A percentile compares a stretch with the other conserved stretches of the same genome.
phyloP scores from a whole-genome alignment of 2,888 invertebrate species.

The Euzetes globulus region DNA sequence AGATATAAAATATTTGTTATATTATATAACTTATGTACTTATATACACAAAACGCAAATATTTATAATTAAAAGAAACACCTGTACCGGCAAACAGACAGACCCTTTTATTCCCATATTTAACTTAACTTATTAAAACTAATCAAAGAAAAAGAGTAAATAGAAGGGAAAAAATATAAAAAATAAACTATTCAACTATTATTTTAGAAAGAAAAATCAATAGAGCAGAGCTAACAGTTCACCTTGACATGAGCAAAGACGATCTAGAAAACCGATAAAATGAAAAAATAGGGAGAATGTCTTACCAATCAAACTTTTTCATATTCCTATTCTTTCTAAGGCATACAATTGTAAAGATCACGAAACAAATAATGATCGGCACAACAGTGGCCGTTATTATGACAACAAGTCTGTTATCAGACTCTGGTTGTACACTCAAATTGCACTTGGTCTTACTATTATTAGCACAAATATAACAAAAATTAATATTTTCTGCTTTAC shows the following conservation, averaged over 20 bases:
- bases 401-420: not conserved
- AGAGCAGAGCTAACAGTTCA: too few species aligned
- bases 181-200: too few species aligned
- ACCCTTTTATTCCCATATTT: not conserved
- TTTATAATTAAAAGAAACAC: not conserved
- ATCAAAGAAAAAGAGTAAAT: too few species aligned
- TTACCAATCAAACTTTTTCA: constrained; percentile 13
- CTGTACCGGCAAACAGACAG: not conserved
- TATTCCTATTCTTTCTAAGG: not conserved
- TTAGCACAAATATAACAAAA: too few species aligned
- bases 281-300: not conserved
- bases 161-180: too few species aligned
- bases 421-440: too few species aligned
- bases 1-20: not conserved
- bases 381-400: not conserved
- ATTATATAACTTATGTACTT: too few species aligned
- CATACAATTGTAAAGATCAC: not conserved
- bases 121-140: not conserved
- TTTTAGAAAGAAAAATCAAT: too few species aligned
- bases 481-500: too few species aligned
- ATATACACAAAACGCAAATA: too few species aligned
- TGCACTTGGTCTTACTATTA: too few species aligned
- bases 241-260: not conserved
- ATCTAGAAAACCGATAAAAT: not conserved
- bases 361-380: not conserved